Evolutionary conservation across 2,888 invertebrate genomes (phyloP).

Genomic region (Dolichopus griseipennis): DNA sequence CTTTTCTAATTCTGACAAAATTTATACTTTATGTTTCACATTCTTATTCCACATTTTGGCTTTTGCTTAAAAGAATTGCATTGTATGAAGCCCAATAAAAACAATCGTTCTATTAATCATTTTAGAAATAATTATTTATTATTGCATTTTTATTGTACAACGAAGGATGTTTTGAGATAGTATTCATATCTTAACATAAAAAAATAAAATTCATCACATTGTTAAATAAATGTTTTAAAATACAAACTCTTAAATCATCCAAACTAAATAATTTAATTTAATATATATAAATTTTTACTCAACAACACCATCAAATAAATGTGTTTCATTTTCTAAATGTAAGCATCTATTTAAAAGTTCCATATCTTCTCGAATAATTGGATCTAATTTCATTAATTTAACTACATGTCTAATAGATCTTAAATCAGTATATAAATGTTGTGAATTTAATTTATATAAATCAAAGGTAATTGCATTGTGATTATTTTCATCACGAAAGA

Average conservation of each 20-base stretch:
- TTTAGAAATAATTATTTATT: not conserved
- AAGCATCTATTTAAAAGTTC: constrained; percentile 9
- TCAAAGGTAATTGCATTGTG: constrained; percentile 4
- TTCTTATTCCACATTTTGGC: too few species aligned
- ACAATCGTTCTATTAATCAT: too few species aligned
- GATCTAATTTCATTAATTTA: constrained; percentile 10
- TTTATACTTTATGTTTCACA: too few species aligned
- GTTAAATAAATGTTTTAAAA: not conserved
- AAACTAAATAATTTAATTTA: not conserved
- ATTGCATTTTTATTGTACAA: not conserved
- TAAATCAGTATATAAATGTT: constrained; percentile 10
- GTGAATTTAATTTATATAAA: constrained; percentile 11
- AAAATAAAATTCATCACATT: not conserved
- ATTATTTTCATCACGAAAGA: not conserved
- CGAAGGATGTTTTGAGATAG: not conserved
- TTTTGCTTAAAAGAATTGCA: too few species aligned
- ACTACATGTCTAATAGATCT: constrained; percentile 5
- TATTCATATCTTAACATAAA: not conserved
- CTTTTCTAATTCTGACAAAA: too few species aligned
- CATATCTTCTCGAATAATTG: constrained; percentile 8
- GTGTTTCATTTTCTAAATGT: constrained; percentile 12
- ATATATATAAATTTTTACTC: not conserved
- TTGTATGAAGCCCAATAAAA: too few species aligned
- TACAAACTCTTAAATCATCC: not conserved
- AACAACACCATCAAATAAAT: constrained; percentile 12